Conservation (phyloP, 2,797 vertebrate genomes). For the Brotogeris chrysoptera region DNA sequence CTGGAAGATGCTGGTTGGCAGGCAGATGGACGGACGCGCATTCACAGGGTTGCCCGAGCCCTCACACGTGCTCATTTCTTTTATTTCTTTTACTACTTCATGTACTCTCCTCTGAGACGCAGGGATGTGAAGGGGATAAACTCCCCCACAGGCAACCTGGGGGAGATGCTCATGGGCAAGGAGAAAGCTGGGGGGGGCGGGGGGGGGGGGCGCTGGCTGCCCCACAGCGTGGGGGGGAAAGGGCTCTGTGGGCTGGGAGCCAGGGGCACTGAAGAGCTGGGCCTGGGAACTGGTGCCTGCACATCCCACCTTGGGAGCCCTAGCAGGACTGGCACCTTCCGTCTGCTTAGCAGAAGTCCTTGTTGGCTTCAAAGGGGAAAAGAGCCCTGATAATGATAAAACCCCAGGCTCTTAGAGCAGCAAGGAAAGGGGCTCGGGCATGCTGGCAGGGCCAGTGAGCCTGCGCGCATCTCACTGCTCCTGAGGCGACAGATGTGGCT, state of each 20-base stretch:
- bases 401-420: background rate
- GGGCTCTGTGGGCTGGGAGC: background rate
- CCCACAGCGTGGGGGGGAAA: fast-evolving
- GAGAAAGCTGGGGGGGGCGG: background rate
- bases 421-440: background rate
- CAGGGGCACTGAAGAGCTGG: background rate
- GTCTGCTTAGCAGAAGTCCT: background rate
- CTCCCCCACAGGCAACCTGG: fast-evolving
- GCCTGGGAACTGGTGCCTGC: fast-evolving
- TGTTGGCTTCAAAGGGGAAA: background rate
- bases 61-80: background rate
- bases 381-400: constrained; percentile 52
- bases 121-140: background rate
- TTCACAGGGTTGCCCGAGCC: background rate
- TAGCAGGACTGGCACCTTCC: background rate
- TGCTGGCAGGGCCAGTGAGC: background rate
- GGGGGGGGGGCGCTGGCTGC: background rate
- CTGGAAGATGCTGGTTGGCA: background rate
- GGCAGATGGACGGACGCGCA: fast-evolving
- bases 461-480: background rate
- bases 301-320: fast-evolving
- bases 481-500: background rate
- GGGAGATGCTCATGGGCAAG: fast-evolving
- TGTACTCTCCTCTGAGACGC: fast-evolving
- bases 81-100: background rate